Evolutionary conservation across 1,140 invertebrate genomes (phyloP).

Genomic region (Habropoda laboriosa): DNA sequence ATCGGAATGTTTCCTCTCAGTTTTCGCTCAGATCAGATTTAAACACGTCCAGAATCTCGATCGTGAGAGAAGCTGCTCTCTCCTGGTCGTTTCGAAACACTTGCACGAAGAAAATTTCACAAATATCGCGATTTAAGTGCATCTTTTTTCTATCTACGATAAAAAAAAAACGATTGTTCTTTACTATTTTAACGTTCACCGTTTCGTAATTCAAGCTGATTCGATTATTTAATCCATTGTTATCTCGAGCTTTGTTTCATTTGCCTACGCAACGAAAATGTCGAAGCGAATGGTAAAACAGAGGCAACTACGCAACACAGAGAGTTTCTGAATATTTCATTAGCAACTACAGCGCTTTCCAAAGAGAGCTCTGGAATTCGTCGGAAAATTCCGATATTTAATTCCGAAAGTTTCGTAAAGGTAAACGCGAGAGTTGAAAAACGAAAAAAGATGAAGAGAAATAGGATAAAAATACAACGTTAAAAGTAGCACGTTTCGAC

Average conservation of each 20-base stretch:
- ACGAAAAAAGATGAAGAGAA: background rate
- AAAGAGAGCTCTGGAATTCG: background rate
- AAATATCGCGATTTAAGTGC: background rate
- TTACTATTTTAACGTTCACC: too few relatives aligned
- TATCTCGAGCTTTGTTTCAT: too few relatives aligned
- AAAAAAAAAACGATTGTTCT: too few relatives aligned
- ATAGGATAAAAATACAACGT: background rate
- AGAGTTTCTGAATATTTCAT: background rate
- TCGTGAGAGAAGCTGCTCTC: background rate
- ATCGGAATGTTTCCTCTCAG: slow-evolving; percentile 5
- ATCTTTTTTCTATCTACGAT: too few relatives aligned
- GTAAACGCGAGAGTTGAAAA: background rate
- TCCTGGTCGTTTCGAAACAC: background rate
- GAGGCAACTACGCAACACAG: background rate
- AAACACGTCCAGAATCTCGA: background rate
- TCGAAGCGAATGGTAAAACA: background rate
- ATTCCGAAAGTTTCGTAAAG: background rate
- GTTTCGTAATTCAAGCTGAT: too few relatives aligned
- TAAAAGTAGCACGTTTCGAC: background rate
- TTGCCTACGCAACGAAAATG: too few relatives aligned
- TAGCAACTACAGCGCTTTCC: too few relatives aligned
- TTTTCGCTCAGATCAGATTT: slow-evolving; percentile 16
- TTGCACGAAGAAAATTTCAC: background rate
- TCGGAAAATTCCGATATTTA: background rate
- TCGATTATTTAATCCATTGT: too few relatives aligned